These are phyloP conservation scores for Chloroclystis v-ata DNA, from an alignment of 2,888 invertebrate species.

Conservation along the genomic window DNA sequence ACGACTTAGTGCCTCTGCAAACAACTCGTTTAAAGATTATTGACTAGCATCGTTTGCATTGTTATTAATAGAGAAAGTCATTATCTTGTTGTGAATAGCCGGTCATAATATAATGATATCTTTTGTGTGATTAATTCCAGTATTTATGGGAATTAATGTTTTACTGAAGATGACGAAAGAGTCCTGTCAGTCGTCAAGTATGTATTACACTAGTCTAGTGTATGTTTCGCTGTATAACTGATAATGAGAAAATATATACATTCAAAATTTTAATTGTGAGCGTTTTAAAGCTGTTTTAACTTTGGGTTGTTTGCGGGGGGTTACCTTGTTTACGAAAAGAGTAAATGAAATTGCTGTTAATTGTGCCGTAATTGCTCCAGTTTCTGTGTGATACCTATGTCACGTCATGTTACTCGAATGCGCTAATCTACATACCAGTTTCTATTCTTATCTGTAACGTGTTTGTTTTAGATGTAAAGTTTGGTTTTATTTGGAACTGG, in stretches of 20 bases:
- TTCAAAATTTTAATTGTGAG: too few relatives aligned
- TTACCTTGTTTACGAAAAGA: too few relatives aligned
- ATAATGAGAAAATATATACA: too few relatives aligned
- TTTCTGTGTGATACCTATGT: slow-evolving; percentile 10
- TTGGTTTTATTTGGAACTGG: slow-evolving; percentile 4
- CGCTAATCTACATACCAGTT: slow-evolving; percentile 4
- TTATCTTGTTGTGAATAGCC: neutral
- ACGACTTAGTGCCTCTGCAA: slow-evolving; percentile 16
- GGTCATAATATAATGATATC: neutral
- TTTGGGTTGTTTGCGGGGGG: too few relatives aligned
- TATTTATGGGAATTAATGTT: neutral
- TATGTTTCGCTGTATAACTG: too few relatives aligned
- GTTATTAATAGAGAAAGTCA: slow-evolving; percentile 10
- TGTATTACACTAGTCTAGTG: too few relatives aligned
- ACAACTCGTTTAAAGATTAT: slow-evolving; percentile 12
- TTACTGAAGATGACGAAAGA: too few relatives aligned
- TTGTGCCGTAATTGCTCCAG: slow-evolving; percentile 13
- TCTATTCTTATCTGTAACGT: slow-evolving; percentile 1
- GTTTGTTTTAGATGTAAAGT: neutral
- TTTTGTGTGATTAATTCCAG: neutral
- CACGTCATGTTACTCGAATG: slow-evolving; percentile 2
- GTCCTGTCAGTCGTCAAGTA: too few relatives aligned
- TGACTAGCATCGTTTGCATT: slow-evolving; percentile 10
- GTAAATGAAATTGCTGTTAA: slow-evolving; percentile 6
- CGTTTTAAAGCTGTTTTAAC: too few relatives aligned